Conservation (phyloP, 2,113 vertebrate species). For the Hemichromis elongatus region DNA sequence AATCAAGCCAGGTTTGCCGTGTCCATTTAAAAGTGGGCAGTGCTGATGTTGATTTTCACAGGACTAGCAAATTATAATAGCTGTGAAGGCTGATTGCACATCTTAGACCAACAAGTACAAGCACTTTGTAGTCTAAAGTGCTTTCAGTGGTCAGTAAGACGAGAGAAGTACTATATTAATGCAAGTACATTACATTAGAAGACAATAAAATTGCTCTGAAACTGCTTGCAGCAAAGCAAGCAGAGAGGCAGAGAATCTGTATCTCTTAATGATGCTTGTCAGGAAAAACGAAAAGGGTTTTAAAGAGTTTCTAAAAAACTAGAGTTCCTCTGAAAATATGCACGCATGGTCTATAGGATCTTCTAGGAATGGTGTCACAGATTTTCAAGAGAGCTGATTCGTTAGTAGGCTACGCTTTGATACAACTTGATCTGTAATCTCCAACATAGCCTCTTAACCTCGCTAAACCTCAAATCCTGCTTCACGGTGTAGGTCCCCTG, state of each 20-base stretch:
- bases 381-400: neutral
- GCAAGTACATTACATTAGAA: neutral
- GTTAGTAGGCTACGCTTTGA: neutral
- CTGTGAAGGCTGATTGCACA: neutral
- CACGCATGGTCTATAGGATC: neutral
- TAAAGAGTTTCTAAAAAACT: neutral
- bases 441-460: neutral
- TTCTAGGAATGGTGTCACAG: neutral
- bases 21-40: neutral
- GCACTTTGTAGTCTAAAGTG: neutral
- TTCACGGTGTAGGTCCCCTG: neutral
- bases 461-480: neutral
- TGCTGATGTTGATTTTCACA: neutral
- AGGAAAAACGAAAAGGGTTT: neutral
- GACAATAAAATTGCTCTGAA: neutral
- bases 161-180: neutral
- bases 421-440: neutral
- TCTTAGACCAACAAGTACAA: neutral
- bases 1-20: neutral
- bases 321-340: neutral
- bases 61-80: neutral
- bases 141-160: neutral
- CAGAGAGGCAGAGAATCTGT: neutral
- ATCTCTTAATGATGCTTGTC: neutral
- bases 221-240: neutral